These are phyloP conservation scores for Druon quercuslanigerum DNA, from an alignment of 1,140 invertebrate species.

Conservation along the genomic window DNA sequence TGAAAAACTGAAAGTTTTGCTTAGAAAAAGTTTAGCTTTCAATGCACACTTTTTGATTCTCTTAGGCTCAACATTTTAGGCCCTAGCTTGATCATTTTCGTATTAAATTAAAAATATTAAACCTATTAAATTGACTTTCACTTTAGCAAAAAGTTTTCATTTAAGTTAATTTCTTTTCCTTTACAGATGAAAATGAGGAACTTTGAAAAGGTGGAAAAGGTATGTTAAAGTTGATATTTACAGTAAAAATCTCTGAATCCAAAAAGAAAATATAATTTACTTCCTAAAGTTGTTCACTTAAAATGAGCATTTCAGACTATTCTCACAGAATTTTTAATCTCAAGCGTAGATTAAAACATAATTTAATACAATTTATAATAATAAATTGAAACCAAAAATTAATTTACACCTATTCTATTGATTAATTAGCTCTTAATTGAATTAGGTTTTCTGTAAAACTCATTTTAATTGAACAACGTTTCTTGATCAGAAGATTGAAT, in stretches of 20 bases:
- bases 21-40: too few species aligned
- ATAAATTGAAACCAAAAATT: too few species aligned
- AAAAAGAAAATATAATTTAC: constrained; percentile 46
- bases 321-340: background rate
- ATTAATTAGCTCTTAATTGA: too few species aligned
- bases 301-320: constrained; percentile 34
- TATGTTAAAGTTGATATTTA: constrained; percentile 78
- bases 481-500: constrained; percentile 30
- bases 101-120: constrained; percentile 33
- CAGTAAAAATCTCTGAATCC: constrained; percentile 57
- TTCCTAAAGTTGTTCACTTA: constrained; percentile 58
- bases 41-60: too few species aligned
- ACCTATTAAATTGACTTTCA: constrained; percentile 9
- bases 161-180: constrained; percentile 55
- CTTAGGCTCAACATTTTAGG: too few species aligned
- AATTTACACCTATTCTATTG: too few species aligned
- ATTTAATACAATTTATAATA: background rate
- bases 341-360: background rate
- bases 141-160: background rate
- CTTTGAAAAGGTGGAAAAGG: constrained; percentile 99
- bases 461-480: constrained; percentile 56
- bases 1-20: too few species aligned
- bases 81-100: constrained; percentile 1
- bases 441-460: background rate
- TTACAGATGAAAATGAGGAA: constrained; percentile 95